Percentiles rank a stretch among this genome's conserved stretches.
Conservation (phyloP, 2,888 invertebrate species). For the Cabera pusaria region DNA sequence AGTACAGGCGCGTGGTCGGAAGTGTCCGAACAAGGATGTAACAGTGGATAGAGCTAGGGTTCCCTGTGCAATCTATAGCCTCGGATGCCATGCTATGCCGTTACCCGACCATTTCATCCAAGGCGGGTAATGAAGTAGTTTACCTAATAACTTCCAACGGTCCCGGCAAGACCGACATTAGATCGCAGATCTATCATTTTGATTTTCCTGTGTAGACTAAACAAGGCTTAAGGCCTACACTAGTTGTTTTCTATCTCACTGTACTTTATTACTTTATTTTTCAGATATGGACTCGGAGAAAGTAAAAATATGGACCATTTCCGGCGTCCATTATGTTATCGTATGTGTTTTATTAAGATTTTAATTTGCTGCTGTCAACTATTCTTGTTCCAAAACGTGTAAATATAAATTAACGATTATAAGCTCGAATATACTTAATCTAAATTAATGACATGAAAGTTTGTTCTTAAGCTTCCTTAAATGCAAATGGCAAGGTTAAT, state of each 20-base stretch:
- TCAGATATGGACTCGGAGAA: slow-evolving; percentile 16
- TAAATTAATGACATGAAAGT: slow-evolving; percentile 6
- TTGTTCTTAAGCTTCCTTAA: too few relatives aligned
- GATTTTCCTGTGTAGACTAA: background rate
- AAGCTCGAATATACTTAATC: slow-evolving; percentile 4
- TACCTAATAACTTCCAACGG: slow-evolving; percentile 44
- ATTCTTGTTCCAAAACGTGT: slow-evolving; percentile 2
- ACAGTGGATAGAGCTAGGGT: slow-evolving; percentile 55
- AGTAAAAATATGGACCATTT: slow-evolving; percentile 17
- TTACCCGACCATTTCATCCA: slow-evolving; percentile 42
- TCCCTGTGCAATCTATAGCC: slow-evolving; percentile 51
- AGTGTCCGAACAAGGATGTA: slow-evolving; percentile 59
- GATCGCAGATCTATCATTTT: slow-evolving; percentile 8
- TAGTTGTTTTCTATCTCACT: too few relatives aligned
- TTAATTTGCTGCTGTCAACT: slow-evolving; percentile 15
- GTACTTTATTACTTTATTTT: too few relatives aligned
- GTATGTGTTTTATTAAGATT: slow-evolving; percentile 14
- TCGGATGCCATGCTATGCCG: slow-evolving; percentile 47
- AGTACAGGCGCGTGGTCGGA: slow-evolving; percentile 48
- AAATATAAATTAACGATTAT: slow-evolving; percentile 10
- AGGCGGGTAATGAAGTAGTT: slow-evolving; percentile 46
- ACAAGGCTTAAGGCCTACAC: too few relatives aligned
- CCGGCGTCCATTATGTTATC: slow-evolving; percentile 16
- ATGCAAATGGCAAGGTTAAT: too few relatives aligned
- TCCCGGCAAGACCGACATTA: slow-evolving; percentile 13